These are phyloP conservation scores for Grammomys dolichurus DNA, from an alignment of 2,113 vertebrate species.

Conservation along the genomic window DNA sequence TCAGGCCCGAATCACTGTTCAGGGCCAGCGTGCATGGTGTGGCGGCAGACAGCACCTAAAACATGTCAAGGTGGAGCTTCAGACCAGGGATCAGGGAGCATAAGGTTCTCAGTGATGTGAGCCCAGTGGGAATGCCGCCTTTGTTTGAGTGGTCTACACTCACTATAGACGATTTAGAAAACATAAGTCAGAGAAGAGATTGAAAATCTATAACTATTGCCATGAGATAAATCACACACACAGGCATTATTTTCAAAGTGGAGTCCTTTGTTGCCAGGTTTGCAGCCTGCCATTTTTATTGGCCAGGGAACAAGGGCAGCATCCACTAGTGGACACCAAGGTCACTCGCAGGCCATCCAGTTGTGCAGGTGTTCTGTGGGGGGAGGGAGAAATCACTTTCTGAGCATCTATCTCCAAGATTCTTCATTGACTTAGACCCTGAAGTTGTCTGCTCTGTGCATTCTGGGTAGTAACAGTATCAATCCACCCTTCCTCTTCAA, in stretches of 20 bases:
- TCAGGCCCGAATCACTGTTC: background rate
- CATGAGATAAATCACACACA: background rate
- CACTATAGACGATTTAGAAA: background rate
- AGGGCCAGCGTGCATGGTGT: accelerated
- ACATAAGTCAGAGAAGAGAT: background rate
- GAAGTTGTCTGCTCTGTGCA: accelerated
- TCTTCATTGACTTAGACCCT: too few relatives aligned
- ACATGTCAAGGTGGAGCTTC: accelerated
- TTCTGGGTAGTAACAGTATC: background rate
- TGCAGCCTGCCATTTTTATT: background rate
- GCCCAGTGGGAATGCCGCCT: accelerated
- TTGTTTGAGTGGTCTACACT: background rate
- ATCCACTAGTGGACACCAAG: background rate
- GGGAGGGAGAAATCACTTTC: accelerated
- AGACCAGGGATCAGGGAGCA: background rate
- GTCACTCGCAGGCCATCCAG: background rate
- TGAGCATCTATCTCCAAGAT: too few relatives aligned
- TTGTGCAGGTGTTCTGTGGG: accelerated
- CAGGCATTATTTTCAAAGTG: background rate
- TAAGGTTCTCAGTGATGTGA: accelerated
- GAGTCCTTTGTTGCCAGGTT: background rate
- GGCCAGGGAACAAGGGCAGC: background rate
- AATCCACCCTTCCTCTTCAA: too few relatives aligned
- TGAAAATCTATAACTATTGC: accelerated
- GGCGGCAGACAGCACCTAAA: accelerated